phyloP scores from a whole-genome alignment of 2,888 invertebrate species.

The Archips xylosteana region DNA sequence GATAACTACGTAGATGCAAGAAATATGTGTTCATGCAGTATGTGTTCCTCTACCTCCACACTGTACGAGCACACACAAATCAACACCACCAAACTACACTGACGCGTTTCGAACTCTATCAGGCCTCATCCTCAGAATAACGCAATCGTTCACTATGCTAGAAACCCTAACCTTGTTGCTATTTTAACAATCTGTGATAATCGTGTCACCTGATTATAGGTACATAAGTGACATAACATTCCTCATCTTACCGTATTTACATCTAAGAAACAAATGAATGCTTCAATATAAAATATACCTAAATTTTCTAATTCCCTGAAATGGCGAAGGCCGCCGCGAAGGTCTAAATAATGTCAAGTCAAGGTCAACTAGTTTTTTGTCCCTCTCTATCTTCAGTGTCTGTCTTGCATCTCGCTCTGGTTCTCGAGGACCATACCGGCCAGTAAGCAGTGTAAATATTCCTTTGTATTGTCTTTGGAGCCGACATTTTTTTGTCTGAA shows the following conservation, averaged over 20 bases:
- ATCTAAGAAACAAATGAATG: not conserved
- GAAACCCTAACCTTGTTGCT: not conserved
- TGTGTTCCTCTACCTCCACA: no score
- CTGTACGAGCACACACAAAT: no score
- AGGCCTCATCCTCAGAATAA: no score
- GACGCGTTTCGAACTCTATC: no score
- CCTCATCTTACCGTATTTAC: no score
- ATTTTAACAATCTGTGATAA: no score
- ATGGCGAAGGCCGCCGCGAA: constrained; percentile 47
- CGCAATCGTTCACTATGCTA: no score
- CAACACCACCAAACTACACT: no score
- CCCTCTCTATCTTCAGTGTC: not conserved
- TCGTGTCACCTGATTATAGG: no score
- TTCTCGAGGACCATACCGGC: constrained; percentile 26
- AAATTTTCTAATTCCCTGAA: constrained; percentile 26
- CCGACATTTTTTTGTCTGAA: constrained; percentile 7
- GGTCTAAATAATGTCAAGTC: constrained; percentile 48
- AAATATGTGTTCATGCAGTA: no score
- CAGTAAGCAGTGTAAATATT: constrained; percentile 29
- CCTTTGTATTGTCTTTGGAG: constrained; percentile 13
- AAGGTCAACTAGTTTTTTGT: constrained; percentile 41
- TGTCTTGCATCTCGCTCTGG: constrained; percentile 17
- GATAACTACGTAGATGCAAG: no score
- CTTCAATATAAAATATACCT: not conserved
- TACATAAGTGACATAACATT: no score